Evolutionary conservation across 2,797 vertebrate genomes (phyloP), one percentile per base, ranked within the genome.

Genomic region (Gallinago solitaria): DNA sequence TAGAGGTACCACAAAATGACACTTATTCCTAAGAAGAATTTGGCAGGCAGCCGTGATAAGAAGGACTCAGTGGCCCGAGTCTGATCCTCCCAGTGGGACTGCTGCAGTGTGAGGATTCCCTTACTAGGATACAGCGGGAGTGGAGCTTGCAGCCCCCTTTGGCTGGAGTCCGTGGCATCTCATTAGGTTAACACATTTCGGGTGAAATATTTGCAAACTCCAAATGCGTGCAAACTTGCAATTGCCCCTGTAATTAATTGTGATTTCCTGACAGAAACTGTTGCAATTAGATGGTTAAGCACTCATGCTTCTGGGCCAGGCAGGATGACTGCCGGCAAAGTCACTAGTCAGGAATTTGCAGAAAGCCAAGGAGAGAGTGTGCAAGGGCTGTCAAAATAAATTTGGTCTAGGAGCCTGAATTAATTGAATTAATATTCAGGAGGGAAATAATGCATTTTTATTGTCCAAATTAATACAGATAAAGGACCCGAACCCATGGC

Each of bases 11-110:
- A 95, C 89, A 93, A 90, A 97, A 88, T 95, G 96, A 98, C 97
- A 97, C 89, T 94, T 95, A 96, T 94, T 97, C 95, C 92, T 96
- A 86, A 86, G 97, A 97, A 87, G 71, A 96, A 86, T 63, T 95
- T 97, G 97, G 96, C 97, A 96, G 94, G 89, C 93, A 92, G 97
- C 96, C 77, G 28, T 96, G 89, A 95, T 94, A 96, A 97, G 96
- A 92, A 97, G 95, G 96, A 92, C 92, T 80, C 81, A 17, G 88
- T 87, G 97, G 95, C 94, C 97, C 1, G 56, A 76, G 73, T 45
- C 92, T 97, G 96, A 95, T 89, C 93, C 96, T 98, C 97, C 97
- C 97, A 96, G 89, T 79, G 97, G 97, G 97, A 98, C 94, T 32
- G 53, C 83, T 93, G 96, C 83, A 91, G 90, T 85, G 76, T 93